Evolutionary conservation across 2,888 invertebrate genomes (phyloP).

Genomic region (Mimumesa dahlbomi): DNA sequence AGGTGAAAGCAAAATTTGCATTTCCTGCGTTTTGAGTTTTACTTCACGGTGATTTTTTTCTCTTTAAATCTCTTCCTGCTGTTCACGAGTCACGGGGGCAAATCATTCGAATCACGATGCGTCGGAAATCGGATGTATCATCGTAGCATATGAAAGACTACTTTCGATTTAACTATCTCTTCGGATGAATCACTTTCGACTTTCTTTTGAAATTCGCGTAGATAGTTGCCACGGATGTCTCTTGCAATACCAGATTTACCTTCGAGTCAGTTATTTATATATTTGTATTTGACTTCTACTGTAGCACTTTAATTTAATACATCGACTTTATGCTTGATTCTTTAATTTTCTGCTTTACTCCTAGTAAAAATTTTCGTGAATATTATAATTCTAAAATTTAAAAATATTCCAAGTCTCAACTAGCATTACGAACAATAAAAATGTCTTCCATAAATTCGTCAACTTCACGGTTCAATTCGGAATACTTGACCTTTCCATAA

Average conservation of each 20-base stretch:
- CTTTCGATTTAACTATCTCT: conserved; percentile 40
- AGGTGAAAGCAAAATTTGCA: conserved; percentile 34
- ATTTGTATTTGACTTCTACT: too few species aligned
- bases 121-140: conserved; percentile 12
- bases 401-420: too few species aligned
- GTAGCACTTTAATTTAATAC: too few species aligned
- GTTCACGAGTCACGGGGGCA: not conserved
- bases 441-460: too few species aligned
- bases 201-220: conserved; percentile 11
- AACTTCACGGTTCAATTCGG: not conserved
- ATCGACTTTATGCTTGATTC: not conserved
- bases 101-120: not conserved
- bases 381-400: too few species aligned
- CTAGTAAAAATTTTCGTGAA: too few species aligned
- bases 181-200: conserved; percentile 24
- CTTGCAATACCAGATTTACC: not conserved
- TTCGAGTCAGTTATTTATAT: not conserved
- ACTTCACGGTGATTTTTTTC: not conserved
- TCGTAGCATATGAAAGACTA: conserved; percentile 12
- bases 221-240: not conserved
- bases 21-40: not conserved
- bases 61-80: not conserved
- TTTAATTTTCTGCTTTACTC: too few species aligned
- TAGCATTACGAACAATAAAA: too few species aligned
- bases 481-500: too few species aligned